These are phyloP conservation scores for Spatulosminthurus flaviceps DNA, from an alignment of 2,888 invertebrate genomes.

Conservation along the genomic window DNA sequence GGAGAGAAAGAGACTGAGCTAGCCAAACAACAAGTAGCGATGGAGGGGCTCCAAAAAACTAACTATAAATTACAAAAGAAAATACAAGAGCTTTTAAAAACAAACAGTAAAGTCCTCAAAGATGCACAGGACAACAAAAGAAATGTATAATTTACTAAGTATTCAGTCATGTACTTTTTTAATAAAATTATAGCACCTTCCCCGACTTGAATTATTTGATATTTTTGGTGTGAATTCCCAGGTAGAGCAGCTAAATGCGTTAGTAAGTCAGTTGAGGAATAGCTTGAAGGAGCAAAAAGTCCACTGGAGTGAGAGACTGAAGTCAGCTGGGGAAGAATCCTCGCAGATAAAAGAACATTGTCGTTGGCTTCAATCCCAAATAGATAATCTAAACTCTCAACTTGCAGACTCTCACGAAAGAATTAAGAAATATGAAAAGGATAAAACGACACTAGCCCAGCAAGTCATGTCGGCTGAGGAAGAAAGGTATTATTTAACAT, in stretches of 20 bases:
- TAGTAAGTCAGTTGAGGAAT: slow-evolving; percentile 47
- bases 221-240: slow-evolving; percentile 7
- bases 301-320: slow-evolving; percentile 51
- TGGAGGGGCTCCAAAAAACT: slow-evolving; percentile 30
- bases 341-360: slow-evolving; percentile 55
- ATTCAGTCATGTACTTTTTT: too few relatives aligned
- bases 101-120: slow-evolving; percentile 45
- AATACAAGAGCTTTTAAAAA: slow-evolving; percentile 52
- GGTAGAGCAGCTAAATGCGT: slow-evolving; percentile 53
- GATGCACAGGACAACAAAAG: slow-evolving; percentile 51
- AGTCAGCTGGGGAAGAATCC: slow-evolving; percentile 47
- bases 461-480: slow-evolving; percentile 59
- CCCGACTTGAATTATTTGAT: too few relatives aligned
- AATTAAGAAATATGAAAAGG: slow-evolving; percentile 57
- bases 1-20: slow-evolving; percentile 52
- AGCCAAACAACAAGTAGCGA: slow-evolving; percentile 8
- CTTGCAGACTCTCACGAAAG: slow-evolving; percentile 56
- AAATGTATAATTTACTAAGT: too few relatives aligned
- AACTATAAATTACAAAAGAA: slow-evolving; percentile 47
- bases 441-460: slow-evolving; percentile 53
- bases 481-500: slow-evolving; percentile 52
- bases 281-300: slow-evolving; percentile 52
- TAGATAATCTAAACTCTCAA: slow-evolving; percentile 59
- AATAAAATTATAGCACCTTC: too few relatives aligned
- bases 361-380: slow-evolving; percentile 57